Percentiles rank a stretch among this genome's conserved stretches.
Conservation (phyloP, 1,140 invertebrate genomes). For the Tetragnatha versicolor region DNA sequence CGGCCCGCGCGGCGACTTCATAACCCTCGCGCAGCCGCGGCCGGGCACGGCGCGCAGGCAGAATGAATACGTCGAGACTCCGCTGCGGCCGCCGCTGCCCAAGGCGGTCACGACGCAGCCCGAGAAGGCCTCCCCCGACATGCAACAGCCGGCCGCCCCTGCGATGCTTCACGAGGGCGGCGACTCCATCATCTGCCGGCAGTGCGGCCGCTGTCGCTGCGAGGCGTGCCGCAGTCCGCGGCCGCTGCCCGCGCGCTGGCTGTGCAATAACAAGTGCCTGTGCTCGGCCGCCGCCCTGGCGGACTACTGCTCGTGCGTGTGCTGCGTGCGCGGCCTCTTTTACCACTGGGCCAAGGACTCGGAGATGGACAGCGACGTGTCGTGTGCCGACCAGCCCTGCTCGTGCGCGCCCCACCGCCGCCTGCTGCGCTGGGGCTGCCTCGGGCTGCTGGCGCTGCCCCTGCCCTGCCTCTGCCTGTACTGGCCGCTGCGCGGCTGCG, state of each 20-base stretch:
- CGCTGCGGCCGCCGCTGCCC: constrained; percentile 64
- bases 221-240: constrained; percentile 83
- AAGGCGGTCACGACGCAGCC: constrained; percentile 55
- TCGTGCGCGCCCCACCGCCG: constrained; percentile 77
- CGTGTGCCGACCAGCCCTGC: constrained; percentile 84
- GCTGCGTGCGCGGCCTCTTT: constrained; percentile 89
- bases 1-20: constrained; percentile 59
- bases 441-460: constrained; percentile 77
- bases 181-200: constrained; percentile 79
- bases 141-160: not conserved
- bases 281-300: constrained; percentile 85
- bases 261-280: constrained; percentile 84
- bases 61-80: constrained; percentile 87
- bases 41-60: constrained; percentile 77
- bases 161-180: constrained; percentile 57
- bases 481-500: constrained; percentile 85
- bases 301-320: constrained; percentile 89
- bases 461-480: constrained; percentile 91
- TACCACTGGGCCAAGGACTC: constrained; percentile 86
- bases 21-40: constrained; percentile 73
- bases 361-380: constrained; percentile 73
- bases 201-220: constrained; percentile 86
- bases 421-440: constrained; percentile 81
- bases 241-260: constrained; percentile 83
- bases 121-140: constrained; percentile 43